Evolutionary conservation across 2,797 vertebrate genomes (phyloP), one percentile per base, ranked within the genome.

Genomic region (Karalla daura): DNA sequence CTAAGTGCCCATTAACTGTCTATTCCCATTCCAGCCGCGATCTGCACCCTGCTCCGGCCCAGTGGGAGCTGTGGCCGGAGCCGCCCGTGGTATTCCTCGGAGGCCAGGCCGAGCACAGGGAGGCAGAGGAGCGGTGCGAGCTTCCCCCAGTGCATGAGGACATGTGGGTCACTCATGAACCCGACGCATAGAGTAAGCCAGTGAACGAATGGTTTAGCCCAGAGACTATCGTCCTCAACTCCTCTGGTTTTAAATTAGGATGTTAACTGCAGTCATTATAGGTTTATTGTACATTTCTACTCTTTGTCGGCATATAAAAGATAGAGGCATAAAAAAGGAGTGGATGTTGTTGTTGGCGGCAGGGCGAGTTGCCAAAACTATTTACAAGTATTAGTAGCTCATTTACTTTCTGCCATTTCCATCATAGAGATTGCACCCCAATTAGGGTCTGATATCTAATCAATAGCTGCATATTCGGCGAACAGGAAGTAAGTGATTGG

Each of bases 381-480:
- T 96, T 96, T 95, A 96, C 93, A 96, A 95, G 93, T 93, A 94
- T 94, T 94, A 95, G 94, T 94, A 93, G 91, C 86, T 91, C 95
- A 96, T 96, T 94, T 94, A 91, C 92, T 96, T 96, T 94, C 93
- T 96, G 95, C 95, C 94, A 95, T 96, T 95, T 94, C 93, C 92
- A 93, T 96, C 95, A 96, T 96, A 95, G 93, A 95, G 94, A 95
- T 95, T 90, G 91, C 94, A 95, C 94, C 94, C 95, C 95, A 97
- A 96, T 98, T 98, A 97, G 92, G 86, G 86, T 65, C 92, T 96
- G 96, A 96, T 96, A 95, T 94, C 93, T 96, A 98, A 98, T 98
- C 96, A 94, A 97, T 98, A 95, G 86, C 92, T 94, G 93, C 93
- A 95, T 95, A 98, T 97, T 96, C 94, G 93, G 95, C 85, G 89